A percentile compares a stretch with the other conserved stretches of the same genome.
phyloP scores from a whole-genome alignment of 2,113 vertebrate genomes.

The Oncorhynchus mykiss region DNA sequence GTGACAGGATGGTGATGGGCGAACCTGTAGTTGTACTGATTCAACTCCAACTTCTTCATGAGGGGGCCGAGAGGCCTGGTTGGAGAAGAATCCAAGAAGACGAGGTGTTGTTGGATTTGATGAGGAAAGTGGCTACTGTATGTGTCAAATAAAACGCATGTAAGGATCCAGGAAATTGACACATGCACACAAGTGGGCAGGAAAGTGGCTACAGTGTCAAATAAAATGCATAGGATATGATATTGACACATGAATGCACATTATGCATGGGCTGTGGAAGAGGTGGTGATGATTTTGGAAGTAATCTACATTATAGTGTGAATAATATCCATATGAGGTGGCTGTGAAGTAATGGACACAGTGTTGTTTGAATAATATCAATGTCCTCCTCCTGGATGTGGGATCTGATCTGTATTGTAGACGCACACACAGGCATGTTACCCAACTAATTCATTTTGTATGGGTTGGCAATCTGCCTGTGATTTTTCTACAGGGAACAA shows the following conservation, averaged over 20 bases:
- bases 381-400: conserved; percentile 52
- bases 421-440: conserved; percentile 67
- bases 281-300: not conserved
- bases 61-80: conserved; percentile 82
- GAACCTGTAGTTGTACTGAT: conserved; percentile 85
- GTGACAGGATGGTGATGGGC: conserved; percentile 81
- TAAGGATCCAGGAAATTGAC: too few species aligned
- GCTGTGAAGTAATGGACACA: too few species aligned
- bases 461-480: conserved; percentile 69
- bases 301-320: not conserved
- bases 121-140: too few species aligned
- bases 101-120: not conserved
- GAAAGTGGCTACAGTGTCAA: too few species aligned
- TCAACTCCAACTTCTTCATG: conserved; percentile 86
- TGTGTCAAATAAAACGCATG: too few species aligned
- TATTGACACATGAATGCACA: too few species aligned
- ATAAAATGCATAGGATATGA: too few species aligned
- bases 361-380: conserved; percentile 51
- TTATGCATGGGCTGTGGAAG: not conserved
- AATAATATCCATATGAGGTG: too few species aligned
- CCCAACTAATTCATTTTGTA: conserved; percentile 78
- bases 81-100: conserved; percentile 8
- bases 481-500: conserved; percentile 74
- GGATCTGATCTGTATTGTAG: conserved; percentile 69
- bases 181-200: too few species aligned